phyloP scores from a whole-genome alignment of 2,888 invertebrate genomes.

The Tenthredo notha region DNA sequence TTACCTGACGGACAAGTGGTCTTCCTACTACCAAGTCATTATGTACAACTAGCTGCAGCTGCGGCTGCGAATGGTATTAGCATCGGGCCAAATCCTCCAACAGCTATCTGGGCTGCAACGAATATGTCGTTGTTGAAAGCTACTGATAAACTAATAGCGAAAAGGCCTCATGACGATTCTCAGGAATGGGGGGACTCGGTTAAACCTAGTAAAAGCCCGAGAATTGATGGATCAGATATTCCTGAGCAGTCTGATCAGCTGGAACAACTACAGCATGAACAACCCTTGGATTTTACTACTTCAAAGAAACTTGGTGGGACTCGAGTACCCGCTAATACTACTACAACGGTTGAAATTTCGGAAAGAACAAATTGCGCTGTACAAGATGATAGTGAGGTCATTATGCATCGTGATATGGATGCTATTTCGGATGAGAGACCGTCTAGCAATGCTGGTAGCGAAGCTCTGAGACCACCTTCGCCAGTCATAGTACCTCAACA shows the following conservation, averaged over 20 bases:
- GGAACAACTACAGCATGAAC: slow-evolving; percentile 66
- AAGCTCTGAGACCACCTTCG: slow-evolving; percentile 63
- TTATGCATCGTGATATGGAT: slow-evolving; percentile 41
- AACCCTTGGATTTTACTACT: slow-evolving; percentile 75
- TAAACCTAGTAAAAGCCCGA: slow-evolving; percentile 67
- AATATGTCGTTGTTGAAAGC: slow-evolving; percentile 76
- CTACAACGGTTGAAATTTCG: not conserved
- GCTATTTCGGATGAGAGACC: slow-evolving; percentile 61
- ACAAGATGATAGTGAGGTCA: slow-evolving; percentile 54
- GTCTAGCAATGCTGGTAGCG: slow-evolving; percentile 68
- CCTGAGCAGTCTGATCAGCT: not conserved
- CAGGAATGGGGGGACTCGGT: slow-evolving; percentile 57
- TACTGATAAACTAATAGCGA: slow-evolving; percentile 73
- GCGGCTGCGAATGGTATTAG: slow-evolving; percentile 77
- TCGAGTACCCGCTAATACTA: not conserved
- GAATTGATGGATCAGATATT: slow-evolving; percentile 61
- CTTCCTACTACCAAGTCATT: slow-evolving; percentile 82
- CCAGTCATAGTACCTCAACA: slow-evolving; percentile 66
- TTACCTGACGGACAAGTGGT: slow-evolving; percentile 83
- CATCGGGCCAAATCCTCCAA: slow-evolving; percentile 76
- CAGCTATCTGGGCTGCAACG: slow-evolving; percentile 76
- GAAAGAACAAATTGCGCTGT: not conserved
- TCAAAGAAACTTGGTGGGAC: slow-evolving; percentile 71
- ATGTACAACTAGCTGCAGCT: slow-evolving; percentile 82
- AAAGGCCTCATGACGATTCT: slow-evolving; percentile 72